phyloP scores from a whole-genome alignment of 2,797 vertebrate genomes.

The Tiaroga cobitis region DNA sequence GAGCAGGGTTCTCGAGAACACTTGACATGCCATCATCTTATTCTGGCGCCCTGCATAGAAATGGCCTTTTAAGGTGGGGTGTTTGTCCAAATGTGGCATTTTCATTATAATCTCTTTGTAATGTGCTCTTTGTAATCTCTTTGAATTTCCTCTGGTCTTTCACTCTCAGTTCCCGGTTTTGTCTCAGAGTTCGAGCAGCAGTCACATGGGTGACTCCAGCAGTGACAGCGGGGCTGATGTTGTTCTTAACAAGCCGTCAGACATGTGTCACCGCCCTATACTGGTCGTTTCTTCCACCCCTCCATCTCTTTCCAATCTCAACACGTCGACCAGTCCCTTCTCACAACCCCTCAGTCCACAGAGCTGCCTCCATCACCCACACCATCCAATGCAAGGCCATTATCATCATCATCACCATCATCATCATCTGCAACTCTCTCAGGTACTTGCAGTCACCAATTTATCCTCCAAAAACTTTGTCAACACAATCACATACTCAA shows the following conservation, averaged over 20 bases:
- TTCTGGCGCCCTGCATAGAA: not conserved
- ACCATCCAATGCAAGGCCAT: constrained; percentile 68
- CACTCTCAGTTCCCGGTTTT: constrained; percentile 75
- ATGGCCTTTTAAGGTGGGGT: not conserved
- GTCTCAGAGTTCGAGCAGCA: constrained; percentile 78
- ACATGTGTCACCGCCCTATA: constrained; percentile 78
- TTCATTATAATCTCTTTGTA: not conserved
- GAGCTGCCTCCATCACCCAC: constrained; percentile 77
- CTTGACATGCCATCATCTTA: not conserved
- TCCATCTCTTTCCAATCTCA: constrained; percentile 68
- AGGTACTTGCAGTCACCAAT: constrained; percentile 66
- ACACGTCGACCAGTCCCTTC: constrained; percentile 68
- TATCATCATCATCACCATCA: constrained; percentile 77
- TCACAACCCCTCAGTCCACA: constrained; percentile 78
- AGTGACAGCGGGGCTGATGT: constrained; percentile 81
- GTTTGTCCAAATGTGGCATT: constrained; percentile 4
- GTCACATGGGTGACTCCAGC: constrained; percentile 78
- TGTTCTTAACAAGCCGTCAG: constrained; percentile 73
- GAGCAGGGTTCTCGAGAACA: not conserved
- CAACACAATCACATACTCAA: not conserved
- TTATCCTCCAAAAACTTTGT: not conserved
- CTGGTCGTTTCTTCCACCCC: constrained; percentile 77
- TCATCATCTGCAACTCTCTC: constrained; percentile 73
- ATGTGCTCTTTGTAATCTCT: constrained; percentile 1
- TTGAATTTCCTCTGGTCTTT: not conserved